Evolutionary conservation across 2,797 vertebrate genomes (phyloP).

Genomic region (Propithecus perrieri): DNA sequence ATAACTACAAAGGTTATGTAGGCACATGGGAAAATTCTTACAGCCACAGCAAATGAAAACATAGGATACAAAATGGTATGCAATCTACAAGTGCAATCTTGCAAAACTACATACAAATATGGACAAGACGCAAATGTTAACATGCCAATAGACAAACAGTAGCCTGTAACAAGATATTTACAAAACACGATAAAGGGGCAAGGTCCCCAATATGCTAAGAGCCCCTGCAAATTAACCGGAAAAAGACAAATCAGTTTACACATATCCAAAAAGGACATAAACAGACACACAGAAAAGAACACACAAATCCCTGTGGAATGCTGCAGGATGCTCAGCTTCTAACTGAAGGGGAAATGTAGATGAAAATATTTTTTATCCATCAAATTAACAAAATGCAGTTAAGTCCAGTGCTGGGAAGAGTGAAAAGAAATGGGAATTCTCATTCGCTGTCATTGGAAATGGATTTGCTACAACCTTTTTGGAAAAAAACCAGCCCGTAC

Average conservation of each 20-base stretch:
- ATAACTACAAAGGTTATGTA: not conserved
- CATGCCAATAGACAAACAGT: not conserved
- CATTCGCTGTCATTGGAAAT: not conserved
- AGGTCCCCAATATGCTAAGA: not conserved
- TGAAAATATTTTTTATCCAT: not conserved
- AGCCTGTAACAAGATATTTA: not conserved
- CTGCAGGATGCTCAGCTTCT: not conserved
- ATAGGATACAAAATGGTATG: not conserved
- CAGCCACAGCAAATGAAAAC: not conserved
- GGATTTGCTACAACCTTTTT: not conserved
- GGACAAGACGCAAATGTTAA: not conserved
- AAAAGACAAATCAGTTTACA: not conserved
- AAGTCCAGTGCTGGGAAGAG: not conserved
- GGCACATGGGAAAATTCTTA: not conserved
- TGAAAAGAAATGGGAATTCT: not conserved
- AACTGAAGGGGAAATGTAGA: not conserved
- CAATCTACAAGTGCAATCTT: not conserved
- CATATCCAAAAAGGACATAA: not conserved
- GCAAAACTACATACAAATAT: not conserved
- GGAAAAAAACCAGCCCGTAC: not conserved
- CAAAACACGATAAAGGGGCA: not conserved
- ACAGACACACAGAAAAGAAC: not conserved
- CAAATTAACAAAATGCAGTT: not conserved
- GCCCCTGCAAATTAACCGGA: not conserved
- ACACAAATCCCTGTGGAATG: rapidly evolving